A percentile compares a stretch with the other conserved stretches of the same genome.
These are phyloP conservation scores for Xenopus laevis DNA, from an alignment of 2,113 vertebrate genomes.

Conservation along the genomic window DNA sequence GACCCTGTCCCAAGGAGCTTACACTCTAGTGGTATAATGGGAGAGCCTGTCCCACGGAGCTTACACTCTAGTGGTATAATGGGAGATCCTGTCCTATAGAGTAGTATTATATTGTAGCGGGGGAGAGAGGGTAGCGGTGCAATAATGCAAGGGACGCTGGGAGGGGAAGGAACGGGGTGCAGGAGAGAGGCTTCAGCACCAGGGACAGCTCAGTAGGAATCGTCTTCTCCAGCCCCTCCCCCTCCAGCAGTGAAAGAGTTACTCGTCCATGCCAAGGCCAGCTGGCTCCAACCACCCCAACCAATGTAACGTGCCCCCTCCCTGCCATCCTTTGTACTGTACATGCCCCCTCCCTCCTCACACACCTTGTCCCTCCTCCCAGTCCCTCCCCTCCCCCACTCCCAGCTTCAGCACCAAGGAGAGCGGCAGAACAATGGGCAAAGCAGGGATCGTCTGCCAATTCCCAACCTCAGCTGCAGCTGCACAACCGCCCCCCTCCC, in stretches of 20 bases:
- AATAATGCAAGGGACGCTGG: no score
- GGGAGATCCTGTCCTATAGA: no score
- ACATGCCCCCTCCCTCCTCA: slow-evolving; percentile 19
- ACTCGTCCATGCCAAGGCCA: background rate
- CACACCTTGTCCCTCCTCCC: background rate
- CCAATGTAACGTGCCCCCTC: slow-evolving; percentile 36
- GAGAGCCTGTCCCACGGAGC: no score
- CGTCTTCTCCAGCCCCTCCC: no score
- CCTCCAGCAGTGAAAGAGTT: background rate
- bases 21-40: no score
- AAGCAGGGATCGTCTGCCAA: slow-evolving; percentile 33
- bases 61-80: no score
- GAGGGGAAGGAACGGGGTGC: no score
- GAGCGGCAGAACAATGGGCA: slow-evolving; percentile 51
- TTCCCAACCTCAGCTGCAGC: background rate
- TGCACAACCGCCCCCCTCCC: background rate
- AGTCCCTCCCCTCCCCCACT: slow-evolving; percentile 36
- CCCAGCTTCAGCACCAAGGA: slow-evolving; percentile 57
- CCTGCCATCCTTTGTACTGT: slow-evolving; percentile 3
- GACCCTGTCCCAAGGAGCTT: no score
- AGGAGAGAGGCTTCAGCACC: background rate
- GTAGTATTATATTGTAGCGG: no score
- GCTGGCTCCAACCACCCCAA: background rate
- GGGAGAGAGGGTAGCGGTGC: no score
- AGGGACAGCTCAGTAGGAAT: background rate